Conservation (phyloP, 2,113 vertebrate species). For the Misgurnus anguillicaudatus region DNA sequence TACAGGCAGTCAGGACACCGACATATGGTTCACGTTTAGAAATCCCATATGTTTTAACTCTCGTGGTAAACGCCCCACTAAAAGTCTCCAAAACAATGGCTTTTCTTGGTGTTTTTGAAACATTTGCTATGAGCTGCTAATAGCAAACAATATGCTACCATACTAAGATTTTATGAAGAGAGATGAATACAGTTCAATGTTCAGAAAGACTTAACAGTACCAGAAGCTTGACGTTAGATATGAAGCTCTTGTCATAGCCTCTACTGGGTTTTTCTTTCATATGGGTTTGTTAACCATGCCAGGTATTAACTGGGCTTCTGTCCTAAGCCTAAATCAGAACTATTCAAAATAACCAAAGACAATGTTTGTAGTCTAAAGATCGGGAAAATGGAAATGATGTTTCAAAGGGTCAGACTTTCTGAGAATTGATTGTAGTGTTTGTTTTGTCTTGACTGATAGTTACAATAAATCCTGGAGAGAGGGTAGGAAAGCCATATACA, state of each 20-base stretch:
- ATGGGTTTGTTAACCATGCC: neutral
- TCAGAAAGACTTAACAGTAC: neutral
- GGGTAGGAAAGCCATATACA: neutral
- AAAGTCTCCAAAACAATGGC: slow-evolving; percentile 25
- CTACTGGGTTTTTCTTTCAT: slow-evolving; percentile 11
- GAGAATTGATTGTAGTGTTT: neutral
- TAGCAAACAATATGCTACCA: neutral
- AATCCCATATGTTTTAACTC: slow-evolving; percentile 39
- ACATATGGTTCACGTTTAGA: slow-evolving; percentile 41
- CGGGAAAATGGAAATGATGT: neutral
- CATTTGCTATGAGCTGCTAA: neutral
- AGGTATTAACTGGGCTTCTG: slow-evolving; percentile 9
- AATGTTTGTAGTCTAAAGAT: slow-evolving; percentile 15
- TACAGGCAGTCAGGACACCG: slow-evolving; percentile 16
- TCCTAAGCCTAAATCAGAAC: neutral
- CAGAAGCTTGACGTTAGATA: slow-evolving; percentile 1
- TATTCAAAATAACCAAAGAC: neutral
- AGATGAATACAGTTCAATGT: neutral
- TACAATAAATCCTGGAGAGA: neutral
- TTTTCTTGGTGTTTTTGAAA: neutral
- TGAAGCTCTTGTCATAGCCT: neutral
- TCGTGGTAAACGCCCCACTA: slow-evolving; percentile 2
- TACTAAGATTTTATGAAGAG: neutral
- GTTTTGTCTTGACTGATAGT: neutral
- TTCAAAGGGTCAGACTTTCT: neutral